Percentiles rank a stretch among this genome's conserved stretches.
Conservation (phyloP, 2,797 vertebrate species). For the Chloroceryle inda region DNA sequence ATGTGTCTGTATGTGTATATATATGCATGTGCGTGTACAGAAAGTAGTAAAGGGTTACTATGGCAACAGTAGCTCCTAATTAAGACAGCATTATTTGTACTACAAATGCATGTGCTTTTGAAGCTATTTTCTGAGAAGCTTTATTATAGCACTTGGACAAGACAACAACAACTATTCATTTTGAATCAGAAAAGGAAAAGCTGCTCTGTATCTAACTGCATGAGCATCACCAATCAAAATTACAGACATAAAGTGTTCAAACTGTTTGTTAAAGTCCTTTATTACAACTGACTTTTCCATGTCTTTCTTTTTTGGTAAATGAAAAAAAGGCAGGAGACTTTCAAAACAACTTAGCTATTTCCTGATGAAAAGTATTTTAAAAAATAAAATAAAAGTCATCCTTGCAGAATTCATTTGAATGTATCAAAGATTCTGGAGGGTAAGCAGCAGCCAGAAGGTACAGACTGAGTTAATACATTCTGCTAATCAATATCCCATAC, state of each 20-base stretch:
- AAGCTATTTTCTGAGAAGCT: background rate
- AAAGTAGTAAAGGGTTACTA: background rate
- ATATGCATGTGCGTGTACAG: accelerated
- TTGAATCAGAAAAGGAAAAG: background rate
- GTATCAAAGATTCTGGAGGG: too few species aligned
- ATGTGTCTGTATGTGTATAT: accelerated
- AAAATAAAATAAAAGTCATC: background rate
- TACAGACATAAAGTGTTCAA: background rate
- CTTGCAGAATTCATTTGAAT: background rate
- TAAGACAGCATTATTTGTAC: background rate
- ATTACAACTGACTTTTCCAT: background rate
- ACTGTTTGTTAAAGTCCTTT: background rate
- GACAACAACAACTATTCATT: background rate
- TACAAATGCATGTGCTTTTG: background rate
- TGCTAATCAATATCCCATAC: background rate
- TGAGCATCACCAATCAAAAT: background rate
- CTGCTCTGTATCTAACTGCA: background rate
- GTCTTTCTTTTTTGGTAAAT: background rate
- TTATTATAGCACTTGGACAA: background rate
- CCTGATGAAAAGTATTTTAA: background rate
- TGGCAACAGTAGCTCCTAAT: background rate
- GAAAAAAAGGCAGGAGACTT: background rate
- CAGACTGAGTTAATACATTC: too few species aligned
- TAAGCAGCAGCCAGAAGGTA: too few species aligned
- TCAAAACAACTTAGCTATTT: background rate